phyloP scores from a whole-genome alignment of 2,797 vertebrate genomes.

The Astyanax mexicanus region DNA sequence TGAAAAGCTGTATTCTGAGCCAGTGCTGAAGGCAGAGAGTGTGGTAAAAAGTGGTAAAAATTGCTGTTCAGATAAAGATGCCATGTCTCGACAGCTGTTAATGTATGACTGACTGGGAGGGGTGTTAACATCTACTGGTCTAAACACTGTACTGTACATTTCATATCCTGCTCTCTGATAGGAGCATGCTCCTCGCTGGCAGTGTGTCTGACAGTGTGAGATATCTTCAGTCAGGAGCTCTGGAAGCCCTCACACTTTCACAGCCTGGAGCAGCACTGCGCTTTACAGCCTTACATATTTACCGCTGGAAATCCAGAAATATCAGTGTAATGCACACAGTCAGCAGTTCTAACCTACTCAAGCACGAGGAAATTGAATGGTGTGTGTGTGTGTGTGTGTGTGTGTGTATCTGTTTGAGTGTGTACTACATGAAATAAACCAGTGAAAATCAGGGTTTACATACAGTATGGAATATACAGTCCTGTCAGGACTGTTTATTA shows the following conservation, averaged over 20 bases:
- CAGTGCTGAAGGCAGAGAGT: not conserved
- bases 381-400: not conserved
- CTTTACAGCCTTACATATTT: conserved; percentile 19
- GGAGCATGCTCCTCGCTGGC: not conserved
- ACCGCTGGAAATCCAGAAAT: conserved; percentile 8
- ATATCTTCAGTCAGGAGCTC: conserved; percentile 11
- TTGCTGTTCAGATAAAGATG: not conserved
- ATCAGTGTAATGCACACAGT: conserved; percentile 18
- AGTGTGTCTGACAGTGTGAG: conserved; percentile 19
- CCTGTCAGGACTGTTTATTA: too few relatives aligned
- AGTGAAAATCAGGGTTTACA: too few relatives aligned
- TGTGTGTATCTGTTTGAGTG: too few relatives aligned
- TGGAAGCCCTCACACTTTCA: conserved; percentile 24
- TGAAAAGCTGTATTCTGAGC: not conserved
- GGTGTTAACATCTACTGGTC: not conserved
- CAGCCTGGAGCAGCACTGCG: conserved; percentile 13
- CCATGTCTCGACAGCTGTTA: not conserved
- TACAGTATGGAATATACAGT: too few relatives aligned
- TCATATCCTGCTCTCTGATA: not conserved
- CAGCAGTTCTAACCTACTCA: conserved; percentile 21
- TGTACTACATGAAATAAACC: too few relatives aligned
- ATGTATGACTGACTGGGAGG: not conserved
- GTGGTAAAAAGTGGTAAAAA: too few relatives aligned
- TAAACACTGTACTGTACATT: not conserved
- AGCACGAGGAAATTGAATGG: not conserved